Evolutionary conservation across 1,140 invertebrate species (phyloP), one percentile per base, ranked within the genome.

Genomic region (Drosophila sulfurigaster): DNA sequence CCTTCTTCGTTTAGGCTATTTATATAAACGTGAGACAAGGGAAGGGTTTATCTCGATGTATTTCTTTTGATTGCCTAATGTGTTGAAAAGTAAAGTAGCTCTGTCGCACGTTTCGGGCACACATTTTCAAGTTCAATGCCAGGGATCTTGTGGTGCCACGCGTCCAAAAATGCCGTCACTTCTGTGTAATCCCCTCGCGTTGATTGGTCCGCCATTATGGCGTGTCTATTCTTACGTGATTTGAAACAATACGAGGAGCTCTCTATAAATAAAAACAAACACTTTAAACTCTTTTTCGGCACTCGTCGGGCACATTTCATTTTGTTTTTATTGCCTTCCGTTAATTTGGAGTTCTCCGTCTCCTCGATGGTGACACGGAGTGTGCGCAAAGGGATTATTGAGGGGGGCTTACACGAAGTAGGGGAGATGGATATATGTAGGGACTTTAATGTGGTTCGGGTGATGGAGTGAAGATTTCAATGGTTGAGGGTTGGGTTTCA

Each of bases 81-180:
- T 79, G 82, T 69, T 83, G 82, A 87, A 87, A 83, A 85, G 65
- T 83, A 67, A 35, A 13, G 46, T 62, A 66, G 35, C 35, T 46
- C 52, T 59, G 38, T 15, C 4, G 25, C 32, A 66, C 57, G 54
- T 68, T 70, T 41, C 48, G 48, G 52, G 75, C 57, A 72, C 57
- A 70, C 64, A 46, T 80, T 82, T 87, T 87, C 82, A 87, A 87
- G 82, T 87, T 87, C 82, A 88, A 88, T 87, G 83, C 78, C 82
- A 78, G 81, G 66, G 83, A 87, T 87, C 80, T 87, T 87, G 82
- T 28, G 82, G 82, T 87, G 82, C 69, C 85, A 87, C 83, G 72
- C 82, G 77, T 63, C 67, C 71, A 48, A 70, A 81, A 62, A 43
- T 28, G 30, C 52, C 58, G 49, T 20, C 49, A 52, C 35, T 15